Evolutionary conservation across 1,140 invertebrate genomes (phyloP), one percentile per base, ranked within the genome.

Genomic region (Drosophila orosa): DNA sequence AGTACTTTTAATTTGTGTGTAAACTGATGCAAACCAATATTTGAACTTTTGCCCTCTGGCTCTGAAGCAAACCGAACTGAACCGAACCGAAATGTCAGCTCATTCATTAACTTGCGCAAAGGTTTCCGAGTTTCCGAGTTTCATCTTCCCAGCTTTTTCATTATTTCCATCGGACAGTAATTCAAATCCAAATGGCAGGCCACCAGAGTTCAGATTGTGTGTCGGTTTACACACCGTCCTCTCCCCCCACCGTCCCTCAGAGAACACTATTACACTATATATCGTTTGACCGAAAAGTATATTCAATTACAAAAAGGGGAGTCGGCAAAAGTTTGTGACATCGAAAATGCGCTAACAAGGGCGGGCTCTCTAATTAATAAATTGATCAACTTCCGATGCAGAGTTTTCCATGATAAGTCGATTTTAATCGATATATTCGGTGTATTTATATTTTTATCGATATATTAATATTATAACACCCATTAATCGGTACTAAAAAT

Each of bases 91-190:
- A 86, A 85, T 85, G 82, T 85, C 82, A 86, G 82, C 75, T 83
- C 79, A 87, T 79, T 86, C 82, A 86, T 86, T 86, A 87, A 82
- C 61, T 86, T 86, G 83, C 61, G 69, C 82, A 78, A 84, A 77
- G 74, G 79, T 74, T 84, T 68, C 45, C 52, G 39, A 44, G 79
- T 73, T 84, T 65, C 44, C 44, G 39, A 44, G 40, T 61, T 40
- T 57, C 67, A 27, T 66, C 37, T 74, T 74, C 50, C 29, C 31
- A 24, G 31, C 42, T 48, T 33, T 65, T 50, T 27, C 65, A 58
- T 71, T 69, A 74, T 63, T 63, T 56, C 50, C 42, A 33, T 40
- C 56, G 22, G 45, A 42, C 57, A 47, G 72, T 54, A 82, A 82
- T 45, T 71, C 74, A 67, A 78, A 62, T 62, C 78, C 74, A 78